Evolutionary conservation across 1,140 invertebrate species (phyloP), one percentile per base, ranked within the genome.

Genomic region (Octopus bimaculoides): DNA sequence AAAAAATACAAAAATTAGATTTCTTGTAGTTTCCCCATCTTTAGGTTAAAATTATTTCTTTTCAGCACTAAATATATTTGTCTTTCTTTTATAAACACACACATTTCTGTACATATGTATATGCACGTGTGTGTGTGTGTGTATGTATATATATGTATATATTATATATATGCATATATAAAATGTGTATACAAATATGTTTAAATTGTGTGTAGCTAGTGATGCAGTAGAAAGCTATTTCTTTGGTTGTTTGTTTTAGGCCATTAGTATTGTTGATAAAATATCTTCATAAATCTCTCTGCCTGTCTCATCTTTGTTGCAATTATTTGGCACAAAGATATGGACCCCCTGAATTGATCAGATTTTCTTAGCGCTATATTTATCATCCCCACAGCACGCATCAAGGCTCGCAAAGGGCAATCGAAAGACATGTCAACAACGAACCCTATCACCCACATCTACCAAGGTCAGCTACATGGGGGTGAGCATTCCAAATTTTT

Each of bases 361-460:
- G 26, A 41, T 71, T 71, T 71, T n/a, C 66, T 71, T 71, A 71
- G 66, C 26, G 66, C 17, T 71, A 20, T 20, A 71, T 71, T 71
- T 71, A 71, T 71, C 66, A 71, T 71, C 66, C 66, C 66, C 66
- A 71, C 66, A 71, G 66, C 66, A 71, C 26, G 26, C 66, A 71
- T 71, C 66, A 71, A 14, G 66, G 26, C 17, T 71, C 66, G 26
- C 17, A 71, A 71, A 71, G 66, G 26, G 66, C 66, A 71, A 71
- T 71, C 66, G 17, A 71, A 71, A 71, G 66, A 20, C 66, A 71
- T 71, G 17, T 14, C 66, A 71, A 71, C 66, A 71, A 71, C 66
- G 66, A 71, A 71, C 66, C 8, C 17, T 17, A 14, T 71, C 66
- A 71, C 66, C 66, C 66, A 71, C 66, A 71, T 71, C 66, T 71